These are phyloP conservation scores for Ondatra zibethicus DNA, from an alignment of 2,113 vertebrate genomes.

Conservation along the genomic window DNA sequence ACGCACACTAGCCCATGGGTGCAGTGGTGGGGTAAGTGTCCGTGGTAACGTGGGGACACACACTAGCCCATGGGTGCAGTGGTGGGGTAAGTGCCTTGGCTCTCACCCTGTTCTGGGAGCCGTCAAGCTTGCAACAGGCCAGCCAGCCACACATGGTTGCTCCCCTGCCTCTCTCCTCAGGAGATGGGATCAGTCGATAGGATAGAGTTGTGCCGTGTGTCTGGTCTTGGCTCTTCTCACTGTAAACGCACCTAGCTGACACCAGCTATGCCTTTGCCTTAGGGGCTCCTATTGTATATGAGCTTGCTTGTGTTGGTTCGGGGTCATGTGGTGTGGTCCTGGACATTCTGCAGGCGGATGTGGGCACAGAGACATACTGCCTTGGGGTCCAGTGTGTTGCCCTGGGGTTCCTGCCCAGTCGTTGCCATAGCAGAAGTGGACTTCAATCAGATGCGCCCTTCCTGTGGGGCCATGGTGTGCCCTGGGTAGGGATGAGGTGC, in stretches of 20 bases:
- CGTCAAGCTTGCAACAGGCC: not conserved
- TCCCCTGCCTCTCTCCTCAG: not conserved
- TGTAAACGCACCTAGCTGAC: not conserved
- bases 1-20: rapidly evolving
- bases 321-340: not conserved
- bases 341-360: rapidly evolving
- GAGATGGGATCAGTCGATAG: not conserved
- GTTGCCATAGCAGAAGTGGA: rapidly evolving
- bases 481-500: rapidly evolving
- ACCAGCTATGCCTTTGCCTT: not conserved
- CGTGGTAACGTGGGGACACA: rapidly evolving
- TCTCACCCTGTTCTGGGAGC: rapidly evolving
- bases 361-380: rapidly evolving
- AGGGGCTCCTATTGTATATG: rapidly evolving
- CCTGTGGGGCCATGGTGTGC: rapidly evolving
- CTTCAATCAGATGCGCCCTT: rapidly evolving
- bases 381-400: not conserved
- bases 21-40: rapidly evolving
- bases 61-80: rapidly evolving
- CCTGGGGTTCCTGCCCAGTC: rapidly evolving
- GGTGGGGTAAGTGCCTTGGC: not conserved
- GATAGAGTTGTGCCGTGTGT: not conserved
- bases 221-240: not conserved
- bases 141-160: not conserved
- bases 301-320: no score